Evolutionary conservation across 2,888 invertebrate genomes (phyloP), one percentile per base, ranked within the genome.

Genomic region (Polydrusus tereticollis): DNA sequence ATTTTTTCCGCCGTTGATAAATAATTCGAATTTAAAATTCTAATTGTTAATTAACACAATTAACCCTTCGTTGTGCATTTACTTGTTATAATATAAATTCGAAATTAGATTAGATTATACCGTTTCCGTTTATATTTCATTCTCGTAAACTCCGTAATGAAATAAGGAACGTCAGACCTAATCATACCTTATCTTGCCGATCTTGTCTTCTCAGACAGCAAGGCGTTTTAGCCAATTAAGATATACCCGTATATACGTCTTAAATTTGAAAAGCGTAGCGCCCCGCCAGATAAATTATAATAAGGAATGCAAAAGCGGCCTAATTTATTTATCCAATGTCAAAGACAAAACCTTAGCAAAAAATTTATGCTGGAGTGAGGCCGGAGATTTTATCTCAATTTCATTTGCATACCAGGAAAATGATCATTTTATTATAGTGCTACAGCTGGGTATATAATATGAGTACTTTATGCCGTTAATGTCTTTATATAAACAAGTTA

Each of bases 161-260:
- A 55, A 33, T 55, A 29, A 55, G 52, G 10, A 55, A 55, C 52
- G 52, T 55, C 52, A 55, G 52, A 55, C 16, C 52, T 55, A 55
- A 55, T 55, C 52, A 55, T 55, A 55, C 52, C 29, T 55, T 55
- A 55, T 55, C 52, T 29, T 55, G 6, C 23, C 52, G 29, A 55
- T 55, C 52, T 55, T 55, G 52, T 55, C 47, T 47, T 47, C 47
- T 21, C 12, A 47, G 47, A 47, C 47, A 47, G 47, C 47, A 47
- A 47, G 47, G 21, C 47, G 47, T 47, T 47, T 47, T 21, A 23
- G 47, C 47, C 47, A 47, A 47, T 47, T 47, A 47, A 47, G 47
- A 47, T 47, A 47, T 47, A 47, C 21, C 21, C 21, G 47, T 47
- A 47, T n/a, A n/a, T 47, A 47, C 52, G 52, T 55, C 52, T 29